phyloP scores from a whole-genome alignment of 2,888 invertebrate genomes.

The Volucella zonaria region DNA sequence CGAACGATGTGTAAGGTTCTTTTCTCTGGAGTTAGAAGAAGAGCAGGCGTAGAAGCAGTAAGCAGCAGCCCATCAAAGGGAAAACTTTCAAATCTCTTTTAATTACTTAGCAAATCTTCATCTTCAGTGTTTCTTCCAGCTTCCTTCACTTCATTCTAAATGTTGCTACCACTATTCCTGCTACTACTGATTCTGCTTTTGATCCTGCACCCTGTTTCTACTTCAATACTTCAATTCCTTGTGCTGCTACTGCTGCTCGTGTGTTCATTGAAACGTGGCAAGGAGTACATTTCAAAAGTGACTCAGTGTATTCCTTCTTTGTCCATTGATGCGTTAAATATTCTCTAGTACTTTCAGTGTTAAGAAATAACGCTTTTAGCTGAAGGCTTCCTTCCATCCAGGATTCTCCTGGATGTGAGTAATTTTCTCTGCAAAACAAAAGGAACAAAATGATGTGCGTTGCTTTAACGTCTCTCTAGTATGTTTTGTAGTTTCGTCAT shows the following conservation, averaged over 20 bases:
- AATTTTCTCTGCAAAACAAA: slow-evolving; percentile 46
- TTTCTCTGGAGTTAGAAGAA: background rate
- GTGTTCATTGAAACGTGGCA: slow-evolving; percentile 52
- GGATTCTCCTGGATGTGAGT: slow-evolving; percentile 19
- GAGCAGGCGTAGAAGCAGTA: too few relatives aligned
- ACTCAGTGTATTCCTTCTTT: slow-evolving; percentile 35
- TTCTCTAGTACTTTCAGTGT: slow-evolving; percentile 15
- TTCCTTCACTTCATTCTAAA: background rate
- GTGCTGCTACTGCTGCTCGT: background rate
- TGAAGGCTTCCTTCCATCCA: background rate
- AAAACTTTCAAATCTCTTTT: slow-evolving; percentile 66
- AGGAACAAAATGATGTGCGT: slow-evolving; percentile 51
- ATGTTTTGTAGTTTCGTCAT: slow-evolving; percentile 58
- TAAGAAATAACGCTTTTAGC: slow-evolving; percentile 58
- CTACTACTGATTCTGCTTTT: too few relatives aligned
- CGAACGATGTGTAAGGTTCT: background rate
- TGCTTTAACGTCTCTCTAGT: slow-evolving; percentile 3
- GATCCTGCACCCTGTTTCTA: too few relatives aligned
- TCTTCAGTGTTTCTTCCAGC: slow-evolving; percentile 2
- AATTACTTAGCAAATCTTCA: slow-evolving; percentile 69
- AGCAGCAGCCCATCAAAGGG: slow-evolving; percentile 28
- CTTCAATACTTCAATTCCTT: too few relatives aligned
- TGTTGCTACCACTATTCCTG: background rate
- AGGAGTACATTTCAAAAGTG: slow-evolving; percentile 52
- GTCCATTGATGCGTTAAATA: slow-evolving; percentile 69